Evolutionary conservation across 2,888 invertebrate genomes (phyloP).

Genomic region (Thereva unica): DNA sequence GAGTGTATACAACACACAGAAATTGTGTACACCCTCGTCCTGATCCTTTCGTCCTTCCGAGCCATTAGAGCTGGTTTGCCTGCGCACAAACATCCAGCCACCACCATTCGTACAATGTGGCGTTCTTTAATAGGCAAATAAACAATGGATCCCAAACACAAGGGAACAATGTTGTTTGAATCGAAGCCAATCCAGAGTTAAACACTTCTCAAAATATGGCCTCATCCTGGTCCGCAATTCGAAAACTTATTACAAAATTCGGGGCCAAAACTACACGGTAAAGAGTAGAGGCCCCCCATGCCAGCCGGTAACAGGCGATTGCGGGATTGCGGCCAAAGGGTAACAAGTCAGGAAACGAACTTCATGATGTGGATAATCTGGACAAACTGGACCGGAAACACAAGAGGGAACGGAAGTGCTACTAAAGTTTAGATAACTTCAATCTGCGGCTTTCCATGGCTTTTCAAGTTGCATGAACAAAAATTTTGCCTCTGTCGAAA

Average conservation of each 20-base stretch:
- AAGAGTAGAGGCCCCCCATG: constrained; percentile 4
- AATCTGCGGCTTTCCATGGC: constrained; percentile 17
- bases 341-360: constrained; percentile 33
- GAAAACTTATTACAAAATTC: constrained; percentile 32
- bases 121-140: constrained; percentile 29
- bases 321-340: constrained; percentile 22
- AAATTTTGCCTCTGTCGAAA: neutral
- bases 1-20: no score
- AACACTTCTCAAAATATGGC: constrained; percentile 24
- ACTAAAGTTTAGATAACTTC: constrained; percentile 31
- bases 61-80: no score
- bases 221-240: constrained; percentile 16
- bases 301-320: constrained; percentile 1
- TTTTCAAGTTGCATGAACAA: constrained; percentile 12
- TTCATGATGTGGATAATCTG: constrained; percentile 34
- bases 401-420: constrained; percentile 29
- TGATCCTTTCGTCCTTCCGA: no score
- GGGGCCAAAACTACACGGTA: neutral
- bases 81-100: no score
- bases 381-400: constrained; percentile 33
- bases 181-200: constrained; percentile 28
- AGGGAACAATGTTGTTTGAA: constrained; percentile 17
- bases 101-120: constrained; percentile 24
- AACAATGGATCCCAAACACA: constrained; percentile 9
- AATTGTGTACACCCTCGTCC: no score